phyloP scores from a whole-genome alignment of 1,140 invertebrate genomes.

The Aphis craccivora region DNA sequence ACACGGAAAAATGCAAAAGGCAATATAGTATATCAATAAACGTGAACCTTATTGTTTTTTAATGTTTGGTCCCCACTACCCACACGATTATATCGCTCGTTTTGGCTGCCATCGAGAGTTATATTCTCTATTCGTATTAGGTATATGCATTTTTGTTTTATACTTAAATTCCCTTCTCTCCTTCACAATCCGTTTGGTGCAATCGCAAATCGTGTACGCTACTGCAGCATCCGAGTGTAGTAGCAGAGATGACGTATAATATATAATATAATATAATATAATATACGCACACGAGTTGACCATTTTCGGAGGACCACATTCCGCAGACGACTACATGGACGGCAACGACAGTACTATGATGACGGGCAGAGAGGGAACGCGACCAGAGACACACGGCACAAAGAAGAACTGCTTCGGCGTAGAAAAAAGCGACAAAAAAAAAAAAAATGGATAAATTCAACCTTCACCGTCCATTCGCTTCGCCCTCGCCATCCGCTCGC shows the following conservation, averaged over 20 bases:
- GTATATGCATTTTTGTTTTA: not conserved
- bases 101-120: not conserved
- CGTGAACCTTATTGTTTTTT: not conserved
- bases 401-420: not conserved
- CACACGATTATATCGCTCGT: too few relatives aligned
- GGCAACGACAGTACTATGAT: not conserved
- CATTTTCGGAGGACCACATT: conserved; percentile 57
- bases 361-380: not conserved
- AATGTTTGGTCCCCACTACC: not conserved
- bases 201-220: not conserved
- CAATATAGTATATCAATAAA: not conserved
- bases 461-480: conserved; percentile 19
- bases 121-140: not conserved
- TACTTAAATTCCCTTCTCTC: not conserved
- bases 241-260: not conserved
- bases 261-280: not conserved
- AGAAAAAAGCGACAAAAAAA: conserved; percentile 31
- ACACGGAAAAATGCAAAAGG: conserved; percentile 38
- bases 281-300: conserved; percentile 13
- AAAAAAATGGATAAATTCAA: conserved; percentile 19
- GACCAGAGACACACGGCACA: not conserved
- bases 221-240: not conserved
- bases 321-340: conserved; percentile 25
- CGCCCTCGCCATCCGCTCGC: not conserved
- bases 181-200: not conserved